A percentile compares a stretch with the other conserved stretches of the same genome.
phyloP scores from a whole-genome alignment of 2,797 vertebrate genomes.

The Pteropus rufus region DNA sequence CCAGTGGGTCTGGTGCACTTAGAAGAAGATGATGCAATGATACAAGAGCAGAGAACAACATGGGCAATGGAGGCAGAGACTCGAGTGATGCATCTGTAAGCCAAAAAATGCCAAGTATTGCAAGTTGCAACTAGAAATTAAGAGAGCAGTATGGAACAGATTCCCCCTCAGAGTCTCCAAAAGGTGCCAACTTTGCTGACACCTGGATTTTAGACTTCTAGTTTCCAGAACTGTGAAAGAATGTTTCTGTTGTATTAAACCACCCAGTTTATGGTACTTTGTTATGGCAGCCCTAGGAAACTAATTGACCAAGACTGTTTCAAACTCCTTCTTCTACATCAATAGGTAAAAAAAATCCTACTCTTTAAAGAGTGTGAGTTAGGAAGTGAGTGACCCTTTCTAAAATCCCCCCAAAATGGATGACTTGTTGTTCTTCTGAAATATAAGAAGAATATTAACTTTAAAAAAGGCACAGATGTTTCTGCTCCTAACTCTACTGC shows the following conservation, averaged over 20 bases:
- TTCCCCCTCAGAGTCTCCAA: not conserved
- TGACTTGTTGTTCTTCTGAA: not conserved
- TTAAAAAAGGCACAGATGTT: not conserved
- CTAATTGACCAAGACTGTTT: not conserved
- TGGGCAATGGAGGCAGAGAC: not conserved
- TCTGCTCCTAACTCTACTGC: not conserved
- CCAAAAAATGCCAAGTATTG: not conserved
- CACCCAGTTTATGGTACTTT: not conserved
- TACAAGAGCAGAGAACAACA: not conserved
- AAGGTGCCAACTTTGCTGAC: not conserved
- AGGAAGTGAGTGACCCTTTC: not conserved
- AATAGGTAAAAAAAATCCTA: not conserved
- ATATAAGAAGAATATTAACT: not conserved
- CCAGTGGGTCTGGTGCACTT: not conserved
- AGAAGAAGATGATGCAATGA: not conserved
- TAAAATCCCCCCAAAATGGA: not conserved
- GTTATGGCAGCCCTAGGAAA: not conserved
- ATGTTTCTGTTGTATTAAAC: not conserved
- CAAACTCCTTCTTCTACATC: not conserved
- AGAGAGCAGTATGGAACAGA: not conserved
- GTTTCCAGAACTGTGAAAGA: not conserved
- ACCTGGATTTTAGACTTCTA: not conserved
- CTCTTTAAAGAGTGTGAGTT: not conserved
- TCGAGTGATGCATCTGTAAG: not conserved
- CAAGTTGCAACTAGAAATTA: not conserved